A percentile compares a stretch with the other conserved stretches of the same genome.
phyloP scores from a whole-genome alignment of 2,888 invertebrate genomes.

The Meloe dianella region DNA sequence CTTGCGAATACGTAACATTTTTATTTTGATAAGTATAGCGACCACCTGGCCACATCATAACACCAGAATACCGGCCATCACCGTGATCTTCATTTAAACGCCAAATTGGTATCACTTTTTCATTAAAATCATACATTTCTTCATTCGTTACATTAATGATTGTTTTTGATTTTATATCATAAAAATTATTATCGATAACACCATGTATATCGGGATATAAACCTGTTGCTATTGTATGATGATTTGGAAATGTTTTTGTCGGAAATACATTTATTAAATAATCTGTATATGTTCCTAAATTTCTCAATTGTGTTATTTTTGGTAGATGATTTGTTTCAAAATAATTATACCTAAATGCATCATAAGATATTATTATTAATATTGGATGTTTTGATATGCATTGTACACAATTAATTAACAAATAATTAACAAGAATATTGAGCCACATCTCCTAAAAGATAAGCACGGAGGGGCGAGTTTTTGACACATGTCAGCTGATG shows the following conservation, averaged over 20 bases:
- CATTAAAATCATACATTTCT: slow-evolving; percentile 64
- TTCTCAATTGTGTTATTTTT: slow-evolving; percentile 64
- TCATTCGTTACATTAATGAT: slow-evolving; percentile 52
- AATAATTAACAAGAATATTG: slow-evolving; percentile 37
- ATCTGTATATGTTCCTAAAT: slow-evolving; percentile 64
- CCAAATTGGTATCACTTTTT: slow-evolving; percentile 66
- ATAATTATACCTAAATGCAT: slow-evolving; percentile 75
- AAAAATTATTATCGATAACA: slow-evolving; percentile 68
- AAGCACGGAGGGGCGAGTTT: background rate
- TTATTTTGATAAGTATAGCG: slow-evolving; percentile 62
- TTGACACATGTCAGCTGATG: slow-evolving; percentile 22
- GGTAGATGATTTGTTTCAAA: slow-evolving; percentile 65
- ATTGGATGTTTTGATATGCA: slow-evolving; percentile 59
- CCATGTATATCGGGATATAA: slow-evolving; percentile 73
- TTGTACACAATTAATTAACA: slow-evolving; percentile 39
- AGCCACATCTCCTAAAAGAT: slow-evolving; percentile 36
- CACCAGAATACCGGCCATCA: slow-evolving; percentile 65
- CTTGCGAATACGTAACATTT: slow-evolving; percentile 58
- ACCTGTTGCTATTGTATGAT: slow-evolving; percentile 75
- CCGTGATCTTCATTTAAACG: slow-evolving; percentile 64
- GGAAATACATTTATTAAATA: slow-evolving; percentile 69
- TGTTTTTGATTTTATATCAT: slow-evolving; percentile 59
- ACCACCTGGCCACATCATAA: slow-evolving; percentile 76
- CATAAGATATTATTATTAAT: slow-evolving; percentile 70
- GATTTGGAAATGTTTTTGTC: slow-evolving; percentile 79